Evolutionary conservation across 2,113 vertebrate genomes (phyloP), one percentile per base, ranked within the genome.

Genomic region (Mobula hypostoma): DNA sequence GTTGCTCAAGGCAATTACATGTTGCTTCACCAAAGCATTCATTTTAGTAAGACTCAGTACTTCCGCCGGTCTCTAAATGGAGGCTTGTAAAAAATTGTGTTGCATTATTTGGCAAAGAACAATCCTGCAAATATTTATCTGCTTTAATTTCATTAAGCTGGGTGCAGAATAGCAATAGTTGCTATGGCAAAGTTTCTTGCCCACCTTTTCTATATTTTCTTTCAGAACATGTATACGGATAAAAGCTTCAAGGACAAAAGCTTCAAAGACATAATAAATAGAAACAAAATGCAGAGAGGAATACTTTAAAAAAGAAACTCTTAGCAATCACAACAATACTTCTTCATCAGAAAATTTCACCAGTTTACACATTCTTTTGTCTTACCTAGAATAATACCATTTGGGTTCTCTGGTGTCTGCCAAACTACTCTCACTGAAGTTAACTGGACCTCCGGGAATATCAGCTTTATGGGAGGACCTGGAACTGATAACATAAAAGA

Each of bases 361-460:
- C n/a, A 36, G 61, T 90, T 32, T 66, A 12, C n/a, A 66, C 1
- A 19, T 90, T 66, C 0, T 4, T 19, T 17, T 40, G 15, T 82
- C 96, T 99, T 97, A 99, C 98, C 98, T 95, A 99, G 97, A 85
- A 99, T 97, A 68, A 99, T 95, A 61, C 98, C 98, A 0, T 99
- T 99, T 95, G 98, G 98, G 94, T 98, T 97, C 94, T 97, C 96
- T 0, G 98, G 98, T 0, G 98, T 98, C 95, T 99, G 98, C 98
- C 98, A 99, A 19, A 99, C 97, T 76, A 98, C 98, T 90, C 97
- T 96, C 7, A 99, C 97, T 0, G 98, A 98, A 0, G 97, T 97
- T 94, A 99, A 96, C 94, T 97, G 97, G 95, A 99, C 98, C 95
- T 99, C 98, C 0, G 98, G 98, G 96, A 99, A 99, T 95, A 99